These are phyloP conservation scores for Sciurus niger DNA, from an alignment of 2,113 vertebrate species.

Conservation along the genomic window DNA sequence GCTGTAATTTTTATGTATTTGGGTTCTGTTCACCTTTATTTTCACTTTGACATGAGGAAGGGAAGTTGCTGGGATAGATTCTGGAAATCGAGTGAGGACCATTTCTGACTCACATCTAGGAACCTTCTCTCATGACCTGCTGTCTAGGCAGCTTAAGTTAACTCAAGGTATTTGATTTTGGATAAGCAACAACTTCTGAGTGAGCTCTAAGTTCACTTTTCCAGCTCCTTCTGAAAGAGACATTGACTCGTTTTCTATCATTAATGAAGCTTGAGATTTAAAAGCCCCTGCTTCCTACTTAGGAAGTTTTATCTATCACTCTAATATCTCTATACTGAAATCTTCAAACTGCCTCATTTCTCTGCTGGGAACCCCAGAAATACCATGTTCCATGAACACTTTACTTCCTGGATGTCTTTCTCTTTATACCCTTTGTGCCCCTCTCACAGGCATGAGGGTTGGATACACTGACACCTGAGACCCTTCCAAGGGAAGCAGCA, in stretches of 20 bases:
- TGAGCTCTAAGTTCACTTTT: background rate
- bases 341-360: background rate
- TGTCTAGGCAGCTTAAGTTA: background rate
- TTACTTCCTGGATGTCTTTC: background rate
- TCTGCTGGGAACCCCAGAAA: background rate
- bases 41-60: background rate
- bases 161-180: background rate
- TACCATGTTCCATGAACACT: background rate
- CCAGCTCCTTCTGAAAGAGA: background rate
- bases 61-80: background rate
- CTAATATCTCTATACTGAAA: background rate
- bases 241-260: background rate
- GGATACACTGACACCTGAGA: background rate
- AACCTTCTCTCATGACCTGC: background rate
- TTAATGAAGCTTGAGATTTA: background rate
- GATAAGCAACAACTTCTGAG: background rate
- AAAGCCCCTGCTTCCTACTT: background rate
- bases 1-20: background rate
- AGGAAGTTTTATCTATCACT: background rate
- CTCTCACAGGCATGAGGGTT: background rate
- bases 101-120: background rate
- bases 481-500: too few relatives aligned
- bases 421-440: background rate
- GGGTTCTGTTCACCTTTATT: background rate
- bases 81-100: background rate